A percentile compares a stretch with the other conserved stretches of the same genome.
Conservation (phyloP, 1,140 invertebrate species). For the Calliphora vicina region DNA sequence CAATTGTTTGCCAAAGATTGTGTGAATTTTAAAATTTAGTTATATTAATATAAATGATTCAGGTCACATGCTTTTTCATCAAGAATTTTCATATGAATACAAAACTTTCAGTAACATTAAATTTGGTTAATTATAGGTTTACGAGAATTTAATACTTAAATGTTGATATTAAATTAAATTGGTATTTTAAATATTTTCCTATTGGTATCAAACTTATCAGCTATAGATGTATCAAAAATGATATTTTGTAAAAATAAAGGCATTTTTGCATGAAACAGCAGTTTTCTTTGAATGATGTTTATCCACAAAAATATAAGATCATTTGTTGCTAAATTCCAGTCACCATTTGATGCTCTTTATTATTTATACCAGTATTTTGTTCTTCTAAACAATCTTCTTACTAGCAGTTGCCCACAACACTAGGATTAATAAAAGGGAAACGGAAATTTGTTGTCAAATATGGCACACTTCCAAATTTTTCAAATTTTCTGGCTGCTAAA, state of each 20-base stretch:
- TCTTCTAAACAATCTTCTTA: neutral
- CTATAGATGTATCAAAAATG: too few relatives aligned
- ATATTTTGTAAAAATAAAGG: too few relatives aligned
- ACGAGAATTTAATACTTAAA: too few relatives aligned
- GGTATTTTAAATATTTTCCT: too few relatives aligned
- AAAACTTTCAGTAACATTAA: neutral
- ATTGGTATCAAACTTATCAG: too few relatives aligned
- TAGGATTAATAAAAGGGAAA: neutral
- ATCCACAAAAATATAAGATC: neutral
- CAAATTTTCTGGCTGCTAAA: neutral
- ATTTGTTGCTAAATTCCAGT: neutral
- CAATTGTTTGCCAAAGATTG: neutral
- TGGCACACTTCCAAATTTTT: slow-evolving; percentile 15
- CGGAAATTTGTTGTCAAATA: neutral
- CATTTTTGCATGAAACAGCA: too few relatives aligned
- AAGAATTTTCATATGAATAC: neutral
- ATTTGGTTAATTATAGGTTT: neutral
- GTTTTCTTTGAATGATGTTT: too few relatives aligned
- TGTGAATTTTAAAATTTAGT: neutral
- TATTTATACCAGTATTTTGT: neutral
- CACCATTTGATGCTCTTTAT: neutral
- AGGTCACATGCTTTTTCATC: too few relatives aligned
- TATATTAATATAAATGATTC: too few relatives aligned
- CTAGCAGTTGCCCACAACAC: neutral
- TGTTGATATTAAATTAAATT: too few relatives aligned